Percentiles rank a stretch among this genome's conserved stretches.
Conservation (phyloP, 2,797 vertebrate genomes). For the Perdix hodgsoniae region DNA sequence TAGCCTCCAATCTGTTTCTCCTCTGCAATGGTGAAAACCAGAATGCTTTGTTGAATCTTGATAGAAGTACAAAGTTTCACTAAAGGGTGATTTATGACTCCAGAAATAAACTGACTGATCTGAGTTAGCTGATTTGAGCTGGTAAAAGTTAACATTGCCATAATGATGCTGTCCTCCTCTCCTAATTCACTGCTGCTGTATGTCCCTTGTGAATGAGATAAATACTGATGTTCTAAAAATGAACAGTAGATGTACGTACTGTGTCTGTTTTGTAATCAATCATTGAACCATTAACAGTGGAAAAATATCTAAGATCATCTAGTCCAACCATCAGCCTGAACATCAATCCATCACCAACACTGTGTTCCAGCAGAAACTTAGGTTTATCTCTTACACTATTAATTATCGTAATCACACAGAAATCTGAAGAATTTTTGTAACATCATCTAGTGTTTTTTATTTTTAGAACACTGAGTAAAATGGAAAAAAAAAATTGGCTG, state of each 20-base stretch:
- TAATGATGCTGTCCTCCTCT: background rate
- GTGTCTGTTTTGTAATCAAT: background rate
- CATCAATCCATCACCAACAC: no score
- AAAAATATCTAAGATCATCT: no score
- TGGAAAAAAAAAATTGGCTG: background rate
- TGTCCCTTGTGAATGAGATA: background rate
- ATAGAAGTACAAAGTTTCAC: background rate
- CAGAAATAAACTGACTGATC: background rate
- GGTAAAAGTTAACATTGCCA: background rate
- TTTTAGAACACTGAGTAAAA: background rate
- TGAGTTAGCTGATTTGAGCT: background rate
- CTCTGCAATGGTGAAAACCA: no score
- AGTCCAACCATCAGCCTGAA: no score
- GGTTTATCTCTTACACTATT: background rate
- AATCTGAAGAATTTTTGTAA: background rate
- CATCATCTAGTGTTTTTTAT: background rate
- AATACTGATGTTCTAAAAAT: background rate
- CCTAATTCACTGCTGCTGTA: background rate
- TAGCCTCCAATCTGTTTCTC: no score
- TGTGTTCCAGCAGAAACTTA: no score
- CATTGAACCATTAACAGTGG: no score
- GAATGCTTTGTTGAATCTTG: background rate
- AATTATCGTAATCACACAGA: background rate
- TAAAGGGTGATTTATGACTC: background rate
- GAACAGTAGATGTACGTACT: background rate